Percentiles rank a stretch among this genome's conserved stretches.
These are phyloP conservation scores for Ameiurus melas DNA, from an alignment of 2,113 vertebrate species.

Conservation along the genomic window DNA sequence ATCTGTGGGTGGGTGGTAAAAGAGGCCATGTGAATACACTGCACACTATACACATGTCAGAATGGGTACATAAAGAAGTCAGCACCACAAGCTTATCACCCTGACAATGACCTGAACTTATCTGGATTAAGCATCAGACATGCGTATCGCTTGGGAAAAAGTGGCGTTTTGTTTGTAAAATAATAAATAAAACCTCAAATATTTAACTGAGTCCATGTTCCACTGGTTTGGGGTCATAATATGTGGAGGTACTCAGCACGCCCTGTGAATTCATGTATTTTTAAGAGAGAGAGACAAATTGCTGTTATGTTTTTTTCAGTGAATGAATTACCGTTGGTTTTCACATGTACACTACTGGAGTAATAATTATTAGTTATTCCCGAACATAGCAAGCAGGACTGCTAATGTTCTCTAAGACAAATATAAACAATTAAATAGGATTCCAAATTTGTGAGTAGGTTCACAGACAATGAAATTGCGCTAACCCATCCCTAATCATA, in stretches of 20 bases:
- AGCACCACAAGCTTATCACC: conserved; percentile 25
- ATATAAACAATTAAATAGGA: conserved; percentile 37
- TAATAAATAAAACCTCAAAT: neutral
- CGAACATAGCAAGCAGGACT: neutral
- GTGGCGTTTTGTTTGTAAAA: neutral
- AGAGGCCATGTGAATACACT: conserved; percentile 40
- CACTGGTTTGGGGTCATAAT: neutral
- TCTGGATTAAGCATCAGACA: conserved; percentile 3
- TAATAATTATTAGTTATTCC: neutral
- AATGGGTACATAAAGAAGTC: conserved; percentile 30
- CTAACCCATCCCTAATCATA: conserved; percentile 14
- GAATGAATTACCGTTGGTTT: neutral
- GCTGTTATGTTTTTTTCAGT: neutral
- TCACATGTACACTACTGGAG: too few relatives aligned
- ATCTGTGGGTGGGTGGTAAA: conserved; percentile 54
- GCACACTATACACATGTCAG: conserved; percentile 27
- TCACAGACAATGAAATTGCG: too few relatives aligned
- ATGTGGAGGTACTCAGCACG: neutral
- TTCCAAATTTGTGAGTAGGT: conserved; percentile 13
- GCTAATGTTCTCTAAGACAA: neutral
- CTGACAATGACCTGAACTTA: conserved; percentile 34
- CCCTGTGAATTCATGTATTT: neutral
- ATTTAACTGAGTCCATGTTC: neutral
- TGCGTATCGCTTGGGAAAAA: neutral
- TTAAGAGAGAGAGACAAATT: neutral